A percentile compares a stretch with the other conserved stretches of the same genome.
These are phyloP conservation scores for Platerodrilus igneus DNA, from an alignment of 2,888 invertebrate genomes.

Conservation along the genomic window DNA sequence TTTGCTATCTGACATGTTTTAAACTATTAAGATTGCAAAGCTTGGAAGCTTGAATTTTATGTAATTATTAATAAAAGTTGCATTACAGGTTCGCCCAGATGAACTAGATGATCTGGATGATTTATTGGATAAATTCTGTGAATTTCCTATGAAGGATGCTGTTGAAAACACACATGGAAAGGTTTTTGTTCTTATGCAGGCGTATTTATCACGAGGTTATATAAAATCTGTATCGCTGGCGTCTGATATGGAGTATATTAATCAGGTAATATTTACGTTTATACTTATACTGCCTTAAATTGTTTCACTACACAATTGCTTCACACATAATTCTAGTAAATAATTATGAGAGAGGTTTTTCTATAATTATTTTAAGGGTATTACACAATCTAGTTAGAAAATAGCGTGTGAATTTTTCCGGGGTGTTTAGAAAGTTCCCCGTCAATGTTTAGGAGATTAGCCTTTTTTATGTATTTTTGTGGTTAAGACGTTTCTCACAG, in stretches of 20 bases:
- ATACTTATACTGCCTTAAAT: constrained; percentile 1
- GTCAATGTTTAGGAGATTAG: too few species aligned
- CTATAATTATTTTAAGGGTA: too few species aligned
- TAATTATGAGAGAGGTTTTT: too few species aligned
- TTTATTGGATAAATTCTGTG: constrained; percentile 68
- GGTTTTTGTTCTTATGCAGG: constrained; percentile 91
- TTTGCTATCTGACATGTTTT: too few species aligned
- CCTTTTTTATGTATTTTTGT: too few species aligned
- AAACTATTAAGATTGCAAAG: too few species aligned
- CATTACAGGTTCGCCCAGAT: constrained; percentile 79
- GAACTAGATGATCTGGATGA: constrained; percentile 87
- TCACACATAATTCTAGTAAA: too few species aligned
- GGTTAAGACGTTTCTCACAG: too few species aligned
- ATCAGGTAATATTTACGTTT: constrained; percentile 58
- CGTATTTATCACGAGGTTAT: constrained; percentile 76
- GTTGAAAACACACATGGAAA: constrained; percentile 89
- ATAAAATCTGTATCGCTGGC: constrained; percentile 81
- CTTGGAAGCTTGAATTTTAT: constrained; percentile 4
- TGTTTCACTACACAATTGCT: neutral
- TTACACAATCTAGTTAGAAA: too few species aligned
- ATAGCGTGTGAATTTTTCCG: too few species aligned
- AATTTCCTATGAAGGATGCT: constrained; percentile 73
- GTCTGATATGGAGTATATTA: constrained; percentile 85
- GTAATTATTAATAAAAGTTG: too few species aligned
- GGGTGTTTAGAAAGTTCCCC: too few species aligned